Evolutionary conservation across 2,113 vertebrate species (phyloP).

Genomic region (Alethe diademata): DNA sequence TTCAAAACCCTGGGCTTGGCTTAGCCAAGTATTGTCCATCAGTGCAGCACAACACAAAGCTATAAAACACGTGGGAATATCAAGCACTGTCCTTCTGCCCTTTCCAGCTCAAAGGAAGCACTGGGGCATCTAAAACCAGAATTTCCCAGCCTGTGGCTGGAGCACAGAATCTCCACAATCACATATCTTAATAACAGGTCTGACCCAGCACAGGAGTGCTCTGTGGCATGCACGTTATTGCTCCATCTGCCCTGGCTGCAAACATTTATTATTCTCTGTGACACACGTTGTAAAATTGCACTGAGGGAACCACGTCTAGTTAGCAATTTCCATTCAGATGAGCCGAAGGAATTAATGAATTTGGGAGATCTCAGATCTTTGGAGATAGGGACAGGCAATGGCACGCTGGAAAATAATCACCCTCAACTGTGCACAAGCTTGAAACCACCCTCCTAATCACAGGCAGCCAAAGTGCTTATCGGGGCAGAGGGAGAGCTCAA

Average conservation of each 20-base stretch:
- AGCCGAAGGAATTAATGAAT: constrained; percentile 60
- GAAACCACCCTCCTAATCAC: constrained; percentile 8
- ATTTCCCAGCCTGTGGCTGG: background rate
- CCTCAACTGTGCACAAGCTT: constrained; percentile 15
- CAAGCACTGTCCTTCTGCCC: background rate
- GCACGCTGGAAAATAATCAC: constrained; percentile 42
- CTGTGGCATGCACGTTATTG: background rate
- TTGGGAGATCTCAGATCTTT: constrained; percentile 47
- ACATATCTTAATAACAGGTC: background rate
- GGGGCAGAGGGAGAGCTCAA: constrained; percentile 37
- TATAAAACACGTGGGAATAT: background rate
- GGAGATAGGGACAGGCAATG: constrained; percentile 37
- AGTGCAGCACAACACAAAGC: background rate
- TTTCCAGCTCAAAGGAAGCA: background rate
- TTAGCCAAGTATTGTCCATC: background rate
- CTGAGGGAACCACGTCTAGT: background rate
- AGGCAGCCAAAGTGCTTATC: constrained; percentile 9
- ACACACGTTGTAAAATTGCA: constrained; percentile 49
- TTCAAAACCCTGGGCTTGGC: background rate
- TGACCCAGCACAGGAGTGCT: constrained; percentile 14
- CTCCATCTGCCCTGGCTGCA: constrained; percentile 44
- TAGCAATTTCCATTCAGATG: constrained; percentile 55
- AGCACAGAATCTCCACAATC: background rate
- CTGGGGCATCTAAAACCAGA: background rate
- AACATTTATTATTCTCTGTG: constrained; percentile 44